Evolutionary conservation across 2,797 vertebrate species (phyloP).

Genomic region (Carapus acus): DNA sequence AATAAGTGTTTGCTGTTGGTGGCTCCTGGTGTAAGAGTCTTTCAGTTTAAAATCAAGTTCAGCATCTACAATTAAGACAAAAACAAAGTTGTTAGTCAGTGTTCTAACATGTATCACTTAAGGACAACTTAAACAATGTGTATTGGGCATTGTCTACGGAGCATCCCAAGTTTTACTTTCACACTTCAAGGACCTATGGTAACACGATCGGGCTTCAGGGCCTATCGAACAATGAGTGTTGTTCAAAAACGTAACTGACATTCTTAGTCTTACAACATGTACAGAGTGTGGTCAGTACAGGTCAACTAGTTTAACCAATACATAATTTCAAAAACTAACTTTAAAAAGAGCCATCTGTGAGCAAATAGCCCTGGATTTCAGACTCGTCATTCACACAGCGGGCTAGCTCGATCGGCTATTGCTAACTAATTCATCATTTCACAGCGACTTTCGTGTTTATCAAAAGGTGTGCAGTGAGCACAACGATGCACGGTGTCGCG

Average conservation of each 20-base stretch:
- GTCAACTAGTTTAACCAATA: too few relatives aligned
- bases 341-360: neutral
- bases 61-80: constrained; percentile 78
- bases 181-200: too few relatives aligned
- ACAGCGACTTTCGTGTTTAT: rapidly evolving
- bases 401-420: neutral
- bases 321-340: too few relatives aligned
- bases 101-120: neutral
- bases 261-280: too few relatives aligned
- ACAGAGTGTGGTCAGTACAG: too few relatives aligned
- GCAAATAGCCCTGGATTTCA: constrained; percentile 41
- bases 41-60: constrained; percentile 82
- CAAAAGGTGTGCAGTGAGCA: rapidly evolving
- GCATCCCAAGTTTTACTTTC: too few relatives aligned
- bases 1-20: constrained; percentile 63
- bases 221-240: too few relatives aligned
- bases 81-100: neutral
- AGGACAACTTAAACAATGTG: too few relatives aligned
- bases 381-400: neutral
- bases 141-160: too few relatives aligned
- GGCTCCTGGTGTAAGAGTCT: constrained; percentile 74
- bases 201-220: too few relatives aligned
- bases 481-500: neutral
- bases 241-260: too few relatives aligned
- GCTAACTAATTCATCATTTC: neutral